Conservation (phyloP, 2,797 vertebrate species). For the Phoebastria nigripes region DNA sequence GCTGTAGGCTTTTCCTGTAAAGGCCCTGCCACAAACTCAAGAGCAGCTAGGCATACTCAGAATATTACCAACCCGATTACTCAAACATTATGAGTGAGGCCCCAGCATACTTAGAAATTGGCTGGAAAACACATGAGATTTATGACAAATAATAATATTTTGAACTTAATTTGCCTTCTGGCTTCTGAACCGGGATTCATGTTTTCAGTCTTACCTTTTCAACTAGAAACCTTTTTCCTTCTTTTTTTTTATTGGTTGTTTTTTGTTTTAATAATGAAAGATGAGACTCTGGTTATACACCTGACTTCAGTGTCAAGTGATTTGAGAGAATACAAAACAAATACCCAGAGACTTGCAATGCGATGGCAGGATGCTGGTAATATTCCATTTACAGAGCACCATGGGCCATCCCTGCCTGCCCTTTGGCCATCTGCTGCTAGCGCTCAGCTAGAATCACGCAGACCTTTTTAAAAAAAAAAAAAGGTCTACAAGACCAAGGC, state of each 20-base stretch:
- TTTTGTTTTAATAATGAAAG: slow-evolving; percentile 22
- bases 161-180: slow-evolving; percentile 6
- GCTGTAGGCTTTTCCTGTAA: not conserved
- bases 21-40: not conserved
- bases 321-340: slow-evolving; percentile 4
- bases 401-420: slow-evolving; percentile 12
- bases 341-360: not conserved
- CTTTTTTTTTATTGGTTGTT: not conserved
- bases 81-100: not conserved
- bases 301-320: not conserved
- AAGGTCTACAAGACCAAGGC: not conserved
- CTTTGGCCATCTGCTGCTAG: slow-evolving; percentile 50
- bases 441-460: not conserved
- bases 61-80: not conserved
- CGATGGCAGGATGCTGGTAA: slow-evolving; percentile 19
- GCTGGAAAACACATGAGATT: slow-evolving; percentile 6
- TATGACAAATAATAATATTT: slow-evolving; percentile 15
- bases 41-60: not conserved
- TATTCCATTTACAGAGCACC: slow-evolving; percentile 39
- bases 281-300: not conserved
- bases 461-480: not conserved
- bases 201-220: not conserved
- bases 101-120: not conserved
- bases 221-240: not conserved
- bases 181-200: not conserved